These are phyloP conservation scores for Drosophila mimetica DNA, from an alignment of 2,888 invertebrate species.

Conservation along the genomic window DNA sequence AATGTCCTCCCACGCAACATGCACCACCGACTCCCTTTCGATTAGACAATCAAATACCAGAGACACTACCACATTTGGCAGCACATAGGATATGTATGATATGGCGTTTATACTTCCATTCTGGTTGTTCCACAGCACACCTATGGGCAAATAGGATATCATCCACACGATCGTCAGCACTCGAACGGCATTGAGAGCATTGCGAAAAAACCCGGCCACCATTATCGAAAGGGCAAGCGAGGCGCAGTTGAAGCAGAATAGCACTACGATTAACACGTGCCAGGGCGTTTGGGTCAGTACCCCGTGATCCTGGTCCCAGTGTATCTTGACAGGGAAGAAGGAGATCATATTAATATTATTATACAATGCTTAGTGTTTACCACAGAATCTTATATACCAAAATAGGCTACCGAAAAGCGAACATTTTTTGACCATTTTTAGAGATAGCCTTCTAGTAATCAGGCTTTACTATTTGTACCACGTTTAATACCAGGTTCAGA, in stretches of 20 bases:
- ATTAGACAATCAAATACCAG: slow-evolving; percentile 74
- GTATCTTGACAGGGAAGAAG: slow-evolving; percentile 57
- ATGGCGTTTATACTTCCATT: slow-evolving; percentile 18
- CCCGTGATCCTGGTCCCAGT: slow-evolving; percentile 84
- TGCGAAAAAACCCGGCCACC: slow-evolving; percentile 90
- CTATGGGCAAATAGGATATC: slow-evolving; percentile 89
- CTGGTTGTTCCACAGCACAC: slow-evolving; percentile 85
- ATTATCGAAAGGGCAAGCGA: slow-evolving; percentile 90
- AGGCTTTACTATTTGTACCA: too few species aligned
- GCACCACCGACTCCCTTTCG: slow-evolving; percentile 53
- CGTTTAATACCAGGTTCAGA: too few species aligned
- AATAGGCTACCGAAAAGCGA: too few species aligned
- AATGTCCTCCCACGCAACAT: slow-evolving; percentile 7
- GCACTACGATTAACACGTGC: slow-evolving; percentile 88
- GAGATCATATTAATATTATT: too few species aligned
- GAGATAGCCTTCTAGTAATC: too few species aligned
- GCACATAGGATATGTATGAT: slow-evolving; percentile 81
- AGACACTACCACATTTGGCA: slow-evolving; percentile 90
- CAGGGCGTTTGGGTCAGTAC: slow-evolving; percentile 89
- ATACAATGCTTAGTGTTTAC: too few species aligned
- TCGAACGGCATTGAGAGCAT: slow-evolving; percentile 90
- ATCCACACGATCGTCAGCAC: slow-evolving; percentile 91
- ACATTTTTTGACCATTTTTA: too few species aligned
- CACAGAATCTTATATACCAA: too few species aligned
- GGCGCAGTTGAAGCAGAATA: slow-evolving; percentile 88